These are phyloP conservation scores for Anthopleura xanthogrammica DNA, from an alignment of 92 coral and sea anemone genomes.

Conservation along the genomic window DNA sequence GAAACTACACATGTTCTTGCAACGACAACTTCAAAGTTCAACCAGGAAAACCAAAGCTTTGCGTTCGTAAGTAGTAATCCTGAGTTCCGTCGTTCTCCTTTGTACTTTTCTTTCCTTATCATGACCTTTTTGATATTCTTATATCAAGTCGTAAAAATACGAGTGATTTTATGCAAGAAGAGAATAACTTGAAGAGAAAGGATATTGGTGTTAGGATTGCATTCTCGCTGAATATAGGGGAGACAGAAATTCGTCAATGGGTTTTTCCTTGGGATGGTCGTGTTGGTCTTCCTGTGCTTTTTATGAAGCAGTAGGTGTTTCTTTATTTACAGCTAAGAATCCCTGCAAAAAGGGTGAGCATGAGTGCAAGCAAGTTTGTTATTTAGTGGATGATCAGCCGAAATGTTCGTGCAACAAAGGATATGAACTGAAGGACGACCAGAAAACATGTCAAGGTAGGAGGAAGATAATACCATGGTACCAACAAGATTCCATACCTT, in stretches of 20 bases:
- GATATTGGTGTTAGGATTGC: no score
- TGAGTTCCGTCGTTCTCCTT: background rate
- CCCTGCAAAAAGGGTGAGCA: conserved; percentile 24
- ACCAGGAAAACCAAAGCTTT: conserved; percentile 39
- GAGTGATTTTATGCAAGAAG: no score
- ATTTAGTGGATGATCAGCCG: background rate
- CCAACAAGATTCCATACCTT: no score
- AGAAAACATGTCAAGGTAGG: conserved; percentile 43
- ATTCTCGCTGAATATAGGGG: no score
- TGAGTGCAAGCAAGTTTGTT: conserved; percentile 33
- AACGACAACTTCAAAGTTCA: conserved; percentile 46
- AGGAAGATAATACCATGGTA: background rate
- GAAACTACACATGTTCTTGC: conserved; percentile 51
- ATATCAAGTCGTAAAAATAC: background rate
- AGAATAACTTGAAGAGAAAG: no score
- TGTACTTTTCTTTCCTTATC: background rate
- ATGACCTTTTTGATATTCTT: background rate
- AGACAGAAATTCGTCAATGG: no score
- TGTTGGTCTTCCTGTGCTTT: background rate
- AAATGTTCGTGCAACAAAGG: conserved; percentile 49
- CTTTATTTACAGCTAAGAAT: conserved; percentile 15
- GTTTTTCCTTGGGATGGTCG: no score
- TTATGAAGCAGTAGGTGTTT: background rate
- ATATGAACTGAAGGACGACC: conserved; percentile 34
- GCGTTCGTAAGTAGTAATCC: conserved; percentile 47